Evolutionary conservation across 2,797 vertebrate genomes (phyloP), one percentile per base, ranked within the genome.

Genomic region (Brotogeris chrysoptera): DNA sequence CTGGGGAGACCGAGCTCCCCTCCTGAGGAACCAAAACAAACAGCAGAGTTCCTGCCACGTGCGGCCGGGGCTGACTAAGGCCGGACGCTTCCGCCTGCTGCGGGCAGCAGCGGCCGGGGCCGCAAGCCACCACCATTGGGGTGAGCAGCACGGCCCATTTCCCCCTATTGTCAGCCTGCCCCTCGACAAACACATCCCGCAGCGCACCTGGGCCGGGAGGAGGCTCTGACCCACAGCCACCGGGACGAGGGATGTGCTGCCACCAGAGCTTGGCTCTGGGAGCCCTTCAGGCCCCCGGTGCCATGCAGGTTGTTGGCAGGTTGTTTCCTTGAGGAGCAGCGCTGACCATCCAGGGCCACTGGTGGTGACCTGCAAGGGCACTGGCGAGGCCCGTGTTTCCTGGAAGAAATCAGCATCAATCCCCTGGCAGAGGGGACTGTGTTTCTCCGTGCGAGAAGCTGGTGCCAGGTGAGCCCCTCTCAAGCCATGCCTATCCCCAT

Each of bases 51-150:
- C 95, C 90, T 95, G 96, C 97, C 97, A 92, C 87, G 88, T 97
- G 97, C 80, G 5, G 84, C 96, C 47, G 30, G 97, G 84, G 94
- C 94, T 97, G 96, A 98, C 96, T 98, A 97, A 98, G 92, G 96
- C 84, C 2, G 41, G 92, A 83, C 19, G 49, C 94, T 98, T 98
- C 98, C 93, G 96, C 92, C 93, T 30, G 71, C 78, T 46, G 1
- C 3, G 4, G 89, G 84, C 96, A 91, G 95, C 96, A 59, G 94
- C 12, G 38, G 80, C 83, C 11, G 80, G 80, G 53, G 80, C 88
- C 1, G 2, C 0, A 20, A 79, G 83, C 80, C 89, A 50, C 88
- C 66, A 1, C 53, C 88, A 71, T 43, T 6, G 30, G 83, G 64
- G 65, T 41, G 93, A 32, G 14, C 46, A 3, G 78, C 91, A 77